Conservation (phyloP, 64 coral and sea anemone species). For the Montipora efflorescens region DNA sequence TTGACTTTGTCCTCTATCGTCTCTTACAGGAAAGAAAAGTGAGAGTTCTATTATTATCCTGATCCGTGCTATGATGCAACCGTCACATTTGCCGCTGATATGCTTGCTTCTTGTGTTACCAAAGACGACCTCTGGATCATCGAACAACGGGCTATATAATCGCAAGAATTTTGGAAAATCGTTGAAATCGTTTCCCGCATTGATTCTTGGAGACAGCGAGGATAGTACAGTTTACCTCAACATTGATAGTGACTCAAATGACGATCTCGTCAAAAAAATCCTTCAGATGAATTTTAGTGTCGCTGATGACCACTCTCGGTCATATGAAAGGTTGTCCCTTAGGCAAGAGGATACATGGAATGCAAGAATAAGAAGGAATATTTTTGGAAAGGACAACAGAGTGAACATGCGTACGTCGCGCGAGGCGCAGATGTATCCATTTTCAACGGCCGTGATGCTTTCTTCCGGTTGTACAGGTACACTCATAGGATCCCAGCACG, state of each 20-base stretch:
- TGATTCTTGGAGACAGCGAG: background rate
- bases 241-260: background rate
- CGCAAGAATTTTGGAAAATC: background rate
- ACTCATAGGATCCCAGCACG: constrained; percentile 62
- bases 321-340: background rate
- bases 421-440: constrained; percentile 71
- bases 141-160: background rate
- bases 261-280: constrained; percentile 20
- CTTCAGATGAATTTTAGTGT: background rate
- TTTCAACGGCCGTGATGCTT: constrained; percentile 60
- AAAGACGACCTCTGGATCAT: background rate
- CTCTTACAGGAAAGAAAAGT: background rate
- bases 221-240: background rate
- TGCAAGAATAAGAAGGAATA: background rate
- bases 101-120: background rate
- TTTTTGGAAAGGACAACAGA: constrained; percentile 67
- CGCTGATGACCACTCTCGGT: background rate
- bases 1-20: background rate
- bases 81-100: constrained; percentile 1
- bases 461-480: constrained; percentile 79
- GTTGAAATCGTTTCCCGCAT: background rate
- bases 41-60: background rate
- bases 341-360: background rate
- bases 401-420: constrained; percentile 49
- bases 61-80: background rate